Base-by-base conservation (phyloP, 2,888 invertebrate genomes). In the Luperina testacea region DNA sequence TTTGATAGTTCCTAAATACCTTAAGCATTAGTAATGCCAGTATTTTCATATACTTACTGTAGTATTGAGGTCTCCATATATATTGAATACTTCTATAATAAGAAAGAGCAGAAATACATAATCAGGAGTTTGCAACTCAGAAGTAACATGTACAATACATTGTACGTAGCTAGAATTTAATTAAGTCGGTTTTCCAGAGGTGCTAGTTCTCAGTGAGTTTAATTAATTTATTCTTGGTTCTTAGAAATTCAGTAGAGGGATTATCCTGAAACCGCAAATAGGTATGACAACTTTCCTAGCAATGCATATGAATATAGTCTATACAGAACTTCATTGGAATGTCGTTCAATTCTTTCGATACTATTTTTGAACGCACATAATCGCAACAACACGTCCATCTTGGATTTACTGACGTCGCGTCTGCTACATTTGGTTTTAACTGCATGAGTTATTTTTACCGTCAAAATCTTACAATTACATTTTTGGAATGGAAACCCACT, bases 401-500 rank as follows among this genome's bases (percentile, higher is more conserved):
- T n/a, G n/a, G 32, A 45, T 27, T 38, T 32, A 15, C 63, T 51
- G 64, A 51, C 59, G 59, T 42, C n/a, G 5, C 9, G 7, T 42
- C 72, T 7, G 51, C 64, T 72, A 48, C 57, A 75, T 68, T 51
- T 15, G 20, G 11, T 59, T 51, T 63, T 45, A 82, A 53, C 48
- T 64, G 32, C 69, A 72, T 13, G 42, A 15, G 6, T n/a, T 82
- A 72, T 72, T 61, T 72, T 77, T 53, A 59, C 45, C 38, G 38
- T 38, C 45, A 61, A 61, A 69, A 9, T 73, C 24, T 63, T 45
- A 5, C 27, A 48, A n/a, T 70, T 57, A 63, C 32, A 59, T 81
- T 20, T 24, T 59, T 24, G 45, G 24, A 59, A 61, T 70, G 51
- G 8, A 70, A 78, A 42, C 53, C 57, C 32, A 57, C 72, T 72